Evolutionary conservation across 2,797 vertebrate species (phyloP), one percentile per base, ranked within the genome.

Genomic region (Myripristis jacobus): DNA sequence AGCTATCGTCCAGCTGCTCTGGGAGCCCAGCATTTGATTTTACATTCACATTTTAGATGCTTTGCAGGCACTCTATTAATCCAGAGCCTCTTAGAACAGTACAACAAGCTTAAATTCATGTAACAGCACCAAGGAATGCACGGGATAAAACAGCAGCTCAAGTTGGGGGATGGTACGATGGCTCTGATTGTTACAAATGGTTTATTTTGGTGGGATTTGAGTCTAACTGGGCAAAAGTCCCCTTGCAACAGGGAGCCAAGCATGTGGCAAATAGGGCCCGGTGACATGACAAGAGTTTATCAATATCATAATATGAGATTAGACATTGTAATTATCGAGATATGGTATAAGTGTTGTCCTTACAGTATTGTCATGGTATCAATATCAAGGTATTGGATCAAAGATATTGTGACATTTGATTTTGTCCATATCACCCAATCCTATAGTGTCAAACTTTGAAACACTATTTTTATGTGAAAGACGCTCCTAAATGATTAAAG

Each of bases 1-100:
- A 41, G 24, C 16, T 29, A 38, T 36, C 22, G 3, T 53, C 38
- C 70, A 66, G 72, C 52, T 78, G 51, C 66, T 66, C 21, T 53
- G 15, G 43, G 54, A 73, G 44, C 36, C 36, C 12, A 13, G 36
- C 12, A 3, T 13, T 13, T 71, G 21, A 36, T 47, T 66, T 66
- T 22, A 11, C n/a, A 22, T 63, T 70, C 38, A 38, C 6, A 53
- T 52, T 29, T 44, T 12, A 8, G 13, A 56, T 47, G 2, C 34
- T 50, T 21, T 24, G 51, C 21, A 51, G 46, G 54, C 13, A 36
- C n/a, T n/a, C n/a, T 46, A 29, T 6, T 29, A 29, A 29, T 29
- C 27, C 27, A 29, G 34, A 36, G 36, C 36, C 21, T 21, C 12
- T 44, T 22, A 55, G 9, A 29, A 55, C 12, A 29, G 18, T 19